Base-by-base conservation (phyloP, 2,888 invertebrate species). In the Stictocephala bisonia region DNA sequence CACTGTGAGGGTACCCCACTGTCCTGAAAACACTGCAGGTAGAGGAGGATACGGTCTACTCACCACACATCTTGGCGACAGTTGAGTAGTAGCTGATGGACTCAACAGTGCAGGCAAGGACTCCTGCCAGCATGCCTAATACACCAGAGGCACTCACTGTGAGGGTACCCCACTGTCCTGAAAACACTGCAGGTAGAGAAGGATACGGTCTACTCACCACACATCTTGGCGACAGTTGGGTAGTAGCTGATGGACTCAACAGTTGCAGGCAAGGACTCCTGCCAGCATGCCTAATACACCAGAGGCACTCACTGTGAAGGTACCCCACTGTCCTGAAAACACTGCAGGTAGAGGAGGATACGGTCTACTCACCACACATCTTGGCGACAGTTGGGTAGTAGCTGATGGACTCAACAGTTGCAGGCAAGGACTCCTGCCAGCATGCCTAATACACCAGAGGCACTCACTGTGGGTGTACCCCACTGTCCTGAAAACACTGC, bases 351-450 rank as follows among this genome's bases (percentile, higher is more conserved):
- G n/a, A n/a, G n/a, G n/a, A n/a, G n/a, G n/a, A n/a, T n/a, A n/a
- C n/a, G n/a, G n/a, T n/a, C 40, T 41, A 79, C 84, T 83, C 76
- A 90, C 91, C 90, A 77, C 92, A 90, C 91, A 92, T 92, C 82
- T 89, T 87, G 0, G 96, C 93, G 0, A 94, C 94, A n/a, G 95
- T 95, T 68, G 95, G 94, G 84, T 96, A 96, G 83, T 96, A 95
- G 80, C 95, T 94, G 74, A 95, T 90, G 3, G 93, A 93, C 83
- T 93, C 93, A 13, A 93, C 90, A 0, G 93, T 92, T n/a, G 77
- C 93, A 93, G 0, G 93, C 92, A 31, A 93, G 82, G 22, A 93
- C 92, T 0, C 93, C 93, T 0, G 93, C 92, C 71, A 93, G 80
- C 90, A 93, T 91, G 2, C 93, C 93, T 72, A 93, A 84, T 13